Evolutionary conservation across 2,888 invertebrate species (phyloP), one percentile per base, ranked within the genome.

Genomic region (Mythimna lalbum): DNA sequence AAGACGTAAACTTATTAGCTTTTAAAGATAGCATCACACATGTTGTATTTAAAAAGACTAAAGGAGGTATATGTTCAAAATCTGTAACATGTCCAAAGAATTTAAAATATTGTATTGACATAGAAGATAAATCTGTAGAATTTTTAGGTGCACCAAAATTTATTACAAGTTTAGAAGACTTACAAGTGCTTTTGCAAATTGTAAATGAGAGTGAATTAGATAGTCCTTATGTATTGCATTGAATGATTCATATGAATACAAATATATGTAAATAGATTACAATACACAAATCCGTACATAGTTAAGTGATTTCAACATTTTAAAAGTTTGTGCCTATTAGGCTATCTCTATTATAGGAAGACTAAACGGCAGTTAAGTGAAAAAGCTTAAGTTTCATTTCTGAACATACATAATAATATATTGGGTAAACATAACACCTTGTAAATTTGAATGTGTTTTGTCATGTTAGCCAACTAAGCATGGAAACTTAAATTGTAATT

Each of bases 181-280:
- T 96, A 81, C 87, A 93, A 90, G 95, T 96, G 78, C 88, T 96
- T 76, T 90, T 96, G 83, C 94, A 96, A 89, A 96, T 96, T 86
- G 96, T 96, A 67, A 92, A 96, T 86, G 96, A 96, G 81, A 94
- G 92, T 87, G 91, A 93, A 84, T 86, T 95, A 72, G 89, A 90
- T 76, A 94, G 93, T 90, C 90, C 93, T 73, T 93, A 96, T 93
- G 93, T 96, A 67, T 88, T 92, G 79, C 91, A 94, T 84, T 93
- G 89, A 88, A 81, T 74, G 82, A 76, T 84, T 84, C 67, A 73
- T 83, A 77, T 78, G 60, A 74, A 78, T 63, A 80, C 63, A 72
- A 66, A 73, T 79, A 69, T 72, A 79, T 77, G 76, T 83, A 80
- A 82, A 75, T 81, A 84, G 77, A 74, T 81, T 77, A 55, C 76